phyloP scores from a whole-genome alignment of 2,113 vertebrate species.

The Mustela nigripes region DNA sequence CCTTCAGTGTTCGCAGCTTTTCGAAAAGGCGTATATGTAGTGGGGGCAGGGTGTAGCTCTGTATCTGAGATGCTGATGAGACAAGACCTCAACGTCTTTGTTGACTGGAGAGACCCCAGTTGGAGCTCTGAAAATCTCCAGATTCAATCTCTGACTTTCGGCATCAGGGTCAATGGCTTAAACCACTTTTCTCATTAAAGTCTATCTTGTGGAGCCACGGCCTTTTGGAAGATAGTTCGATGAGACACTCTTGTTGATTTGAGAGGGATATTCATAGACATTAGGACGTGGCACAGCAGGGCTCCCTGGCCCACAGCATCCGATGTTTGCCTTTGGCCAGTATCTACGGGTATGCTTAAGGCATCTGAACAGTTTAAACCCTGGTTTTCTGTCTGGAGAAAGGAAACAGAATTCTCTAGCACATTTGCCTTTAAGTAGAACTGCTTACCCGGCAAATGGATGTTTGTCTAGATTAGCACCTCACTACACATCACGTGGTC shows the following conservation, averaged over 20 bases:
- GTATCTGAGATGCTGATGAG: neutral
- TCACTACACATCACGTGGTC: neutral
- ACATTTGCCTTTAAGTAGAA: neutral
- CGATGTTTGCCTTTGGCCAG: neutral
- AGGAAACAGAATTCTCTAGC: neutral
- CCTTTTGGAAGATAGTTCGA: neutral
- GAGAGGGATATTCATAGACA: neutral
- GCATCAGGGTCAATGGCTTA: neutral
- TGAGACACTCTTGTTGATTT: neutral
- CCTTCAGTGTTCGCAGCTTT: neutral
- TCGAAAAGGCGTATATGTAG: neutral
- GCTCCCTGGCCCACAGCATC: neutral
- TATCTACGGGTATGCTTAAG: neutral
- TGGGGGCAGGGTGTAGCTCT: neutral
- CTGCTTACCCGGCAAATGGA: neutral
- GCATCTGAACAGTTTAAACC: neutral
- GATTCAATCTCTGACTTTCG: neutral
- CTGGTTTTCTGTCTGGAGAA: neutral
- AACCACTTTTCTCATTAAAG: neutral
- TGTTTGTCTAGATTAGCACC: neutral
- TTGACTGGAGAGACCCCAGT: neutral
- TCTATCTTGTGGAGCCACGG: fast-evolving
- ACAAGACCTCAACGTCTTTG: neutral
- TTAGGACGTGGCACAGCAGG: neutral
- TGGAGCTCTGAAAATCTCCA: neutral